Evolutionary conservation across 2,797 vertebrate species (phyloP).

Genomic region (Pipistrellus pygmaeus): DNA sequence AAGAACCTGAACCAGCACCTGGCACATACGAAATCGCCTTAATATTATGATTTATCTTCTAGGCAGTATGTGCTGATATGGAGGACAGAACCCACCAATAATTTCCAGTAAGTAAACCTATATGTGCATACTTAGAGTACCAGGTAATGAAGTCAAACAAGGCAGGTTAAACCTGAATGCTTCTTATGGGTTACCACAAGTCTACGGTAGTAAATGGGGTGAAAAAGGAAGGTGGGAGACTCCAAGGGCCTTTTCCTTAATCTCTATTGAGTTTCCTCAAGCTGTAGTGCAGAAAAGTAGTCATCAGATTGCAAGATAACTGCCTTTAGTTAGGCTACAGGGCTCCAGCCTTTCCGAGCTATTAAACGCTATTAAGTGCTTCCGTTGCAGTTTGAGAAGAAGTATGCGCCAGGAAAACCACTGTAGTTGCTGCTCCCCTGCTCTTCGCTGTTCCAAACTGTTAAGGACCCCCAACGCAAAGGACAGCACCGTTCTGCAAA

Average conservation of each 20-base stretch:
- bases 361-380: constrained; percentile 24
- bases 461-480: neutral
- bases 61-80: neutral
- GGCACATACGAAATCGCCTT: neutral
- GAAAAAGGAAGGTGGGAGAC: neutral
- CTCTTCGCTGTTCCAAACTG: neutral
- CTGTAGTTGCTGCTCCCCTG: neutral
- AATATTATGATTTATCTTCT: neutral
- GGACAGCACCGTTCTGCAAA: neutral
- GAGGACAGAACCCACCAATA: neutral
- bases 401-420: neutral
- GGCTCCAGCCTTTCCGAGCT: constrained; percentile 12
- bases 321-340: neutral
- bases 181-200: neutral
- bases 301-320: neutral
- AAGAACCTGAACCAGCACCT: neutral
- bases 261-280: neutral
- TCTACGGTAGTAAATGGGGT: neutral
- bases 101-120: neutral
- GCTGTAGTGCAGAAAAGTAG: neutral
- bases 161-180: neutral
- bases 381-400: neutral
- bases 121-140: neutral
- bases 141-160: constrained; percentile 37
- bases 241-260: neutral